Percentiles rank a stretch among this genome's conserved stretches.
phyloP scores from a whole-genome alignment of 2,888 invertebrate genomes.

The Eupsilia transversa region DNA sequence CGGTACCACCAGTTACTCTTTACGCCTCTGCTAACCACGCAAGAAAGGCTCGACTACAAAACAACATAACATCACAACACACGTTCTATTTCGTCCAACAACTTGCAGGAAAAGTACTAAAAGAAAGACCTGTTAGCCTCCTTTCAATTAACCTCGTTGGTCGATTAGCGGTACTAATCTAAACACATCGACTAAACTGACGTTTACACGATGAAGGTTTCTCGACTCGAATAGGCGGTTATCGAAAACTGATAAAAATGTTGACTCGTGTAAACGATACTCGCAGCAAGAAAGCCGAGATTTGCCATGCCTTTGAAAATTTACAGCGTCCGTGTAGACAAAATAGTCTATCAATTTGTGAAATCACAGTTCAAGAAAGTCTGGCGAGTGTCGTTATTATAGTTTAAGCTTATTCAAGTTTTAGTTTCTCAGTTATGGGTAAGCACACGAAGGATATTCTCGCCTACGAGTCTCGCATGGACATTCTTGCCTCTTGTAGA shows the following conservation, averaged over 20 bases:
- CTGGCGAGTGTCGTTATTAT: background rate
- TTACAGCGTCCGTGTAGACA: background rate
- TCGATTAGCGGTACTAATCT: conserved; percentile 62
- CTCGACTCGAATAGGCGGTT: background rate
- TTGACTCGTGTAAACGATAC: background rate
- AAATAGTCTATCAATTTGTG: background rate
- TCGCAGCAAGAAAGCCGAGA: background rate
- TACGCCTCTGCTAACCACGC: background rate
- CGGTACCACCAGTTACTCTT: background rate
- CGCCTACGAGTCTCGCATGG: background rate
- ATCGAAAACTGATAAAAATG: background rate
- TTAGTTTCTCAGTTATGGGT: background rate
- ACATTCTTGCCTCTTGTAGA: background rate
- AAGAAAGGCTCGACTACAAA: conserved; percentile 2
- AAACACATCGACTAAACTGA: conserved; percentile 20
- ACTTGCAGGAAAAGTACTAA: conserved; percentile 56
- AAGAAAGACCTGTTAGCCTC: conserved; percentile 57
- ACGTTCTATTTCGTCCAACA: conserved; percentile 46
- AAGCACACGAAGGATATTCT: background rate
- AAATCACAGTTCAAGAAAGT: background rate
- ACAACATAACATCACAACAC: conserved; percentile 21
- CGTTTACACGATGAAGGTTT: conserved; percentile 37
- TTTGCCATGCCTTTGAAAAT: background rate
- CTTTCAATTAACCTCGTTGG: conserved; percentile 49
- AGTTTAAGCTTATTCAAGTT: background rate